These are phyloP conservation scores for Trididemnum miniatum DNA, from an alignment of 23 tunicate species.

Conservation along the genomic window DNA sequence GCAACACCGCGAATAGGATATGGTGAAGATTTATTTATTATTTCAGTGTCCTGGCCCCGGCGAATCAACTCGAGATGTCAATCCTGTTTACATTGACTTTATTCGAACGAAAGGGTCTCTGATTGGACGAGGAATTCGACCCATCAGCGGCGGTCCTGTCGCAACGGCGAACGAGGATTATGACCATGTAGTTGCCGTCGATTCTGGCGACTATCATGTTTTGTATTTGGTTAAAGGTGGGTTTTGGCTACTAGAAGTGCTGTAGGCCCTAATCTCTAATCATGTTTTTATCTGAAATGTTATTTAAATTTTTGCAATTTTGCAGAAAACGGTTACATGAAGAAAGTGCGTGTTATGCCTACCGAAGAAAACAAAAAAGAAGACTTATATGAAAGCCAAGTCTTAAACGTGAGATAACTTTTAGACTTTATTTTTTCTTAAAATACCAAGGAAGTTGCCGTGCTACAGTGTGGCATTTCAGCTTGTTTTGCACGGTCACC, in stretches of 20 bases:
- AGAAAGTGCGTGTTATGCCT: conserved; percentile 14
- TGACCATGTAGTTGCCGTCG: background rate
- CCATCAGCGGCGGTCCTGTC: conserved; percentile 4
- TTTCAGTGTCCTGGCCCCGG: conserved; percentile 29
- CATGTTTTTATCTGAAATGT: background rate
- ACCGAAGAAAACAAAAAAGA: too few relatives aligned
- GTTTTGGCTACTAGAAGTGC: background rate
- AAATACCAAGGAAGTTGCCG: too few relatives aligned
- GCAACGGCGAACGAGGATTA: background rate
- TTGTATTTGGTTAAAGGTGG: conserved; percentile 22
- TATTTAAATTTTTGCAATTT: background rate
- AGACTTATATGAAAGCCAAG: background rate
- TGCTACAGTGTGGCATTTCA: too few relatives aligned
- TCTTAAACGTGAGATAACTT: background rate
- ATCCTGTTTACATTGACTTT: conserved; percentile 9
- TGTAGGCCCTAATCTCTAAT: background rate
- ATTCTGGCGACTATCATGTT: conserved; percentile 11
- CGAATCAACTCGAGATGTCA: background rate
- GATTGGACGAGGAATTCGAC: background rate
- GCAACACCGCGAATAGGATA: too few relatives aligned
- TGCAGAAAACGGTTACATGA: conserved; percentile 22
- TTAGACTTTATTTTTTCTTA: too few relatives aligned
- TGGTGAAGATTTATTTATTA: background rate
- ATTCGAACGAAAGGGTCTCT: background rate
- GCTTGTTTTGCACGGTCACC: too few relatives aligned